Base-by-base conservation (phyloP, 2,113 vertebrate species). In the Erythrolamprus reginae region DNA sequence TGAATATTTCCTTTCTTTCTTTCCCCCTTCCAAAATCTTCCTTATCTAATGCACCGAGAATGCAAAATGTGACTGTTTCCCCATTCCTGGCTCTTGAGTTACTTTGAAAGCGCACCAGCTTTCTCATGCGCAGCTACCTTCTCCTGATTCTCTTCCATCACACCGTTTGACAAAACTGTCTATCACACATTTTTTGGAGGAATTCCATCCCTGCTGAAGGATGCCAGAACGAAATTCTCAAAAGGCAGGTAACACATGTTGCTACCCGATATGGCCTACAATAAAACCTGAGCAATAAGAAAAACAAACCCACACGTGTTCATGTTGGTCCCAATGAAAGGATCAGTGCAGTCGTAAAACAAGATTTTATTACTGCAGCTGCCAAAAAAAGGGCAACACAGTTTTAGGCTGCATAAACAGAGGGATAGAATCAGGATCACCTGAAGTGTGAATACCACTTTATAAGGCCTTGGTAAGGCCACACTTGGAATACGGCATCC, bases 51-150 rank as follows among this genome's bases (percentile, higher is more conserved):
- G 24, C 26, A 19, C 82, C 50, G n/a, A n/a, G 51, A 55, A 90
- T 87, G 85, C 90, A 90, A 90, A 87, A 90, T 87, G 12, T 85
- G 28, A 9, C 3, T 33, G 10, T 65, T 45, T 45, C 47, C 23
- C 42, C 42, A 33, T 48, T 87, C 65, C 15, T 77, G 33, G 15
- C 42, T 82, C 85, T 4, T 21, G 7, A 21, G 13, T 28, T n/a
- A 21, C 65, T 90, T 90, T 87, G 85, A 90, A 90, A 86, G 48
- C 33, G 55, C 51, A 65, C 51, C 42, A 53, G 50, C 24, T n/a
- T n/a, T 65, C 51, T 87, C 26, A 33, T 38, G 17, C 2, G 3
- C 42, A 9, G 38, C 51, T 28, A 33, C 53, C 33, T 21, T 86
- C 28, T 33, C 51, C 10, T 85, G 47, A 87, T 90, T 28, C 61